Evolutionary conservation across 2,888 invertebrate species (phyloP), one percentile per base, ranked within the genome.

Genomic region (Cephus sareptanus): DNA sequence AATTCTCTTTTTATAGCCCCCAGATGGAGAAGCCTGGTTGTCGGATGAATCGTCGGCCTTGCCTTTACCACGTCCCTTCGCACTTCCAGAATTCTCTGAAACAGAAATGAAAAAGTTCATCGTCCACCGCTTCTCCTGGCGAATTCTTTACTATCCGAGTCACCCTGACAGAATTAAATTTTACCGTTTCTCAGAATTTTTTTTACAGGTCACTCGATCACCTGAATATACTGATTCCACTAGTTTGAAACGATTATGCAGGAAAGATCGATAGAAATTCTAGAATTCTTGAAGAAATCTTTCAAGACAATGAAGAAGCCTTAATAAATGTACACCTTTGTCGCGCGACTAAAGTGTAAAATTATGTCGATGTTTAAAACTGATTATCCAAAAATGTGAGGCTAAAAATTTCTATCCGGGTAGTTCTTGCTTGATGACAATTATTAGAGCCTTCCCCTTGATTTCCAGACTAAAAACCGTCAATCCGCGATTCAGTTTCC

Each of bases 11-110:
- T 88, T 88, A 35, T 85, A 85, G 73, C 84, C 75, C 74, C 83
- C 84, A 34, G 79, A 82, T 34, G 88, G 84, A 13, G 86, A 83
- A 40, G 87, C 83, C 79, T 87, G 88, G 79, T 84, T 89, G 30
- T 90, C 90, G 37, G 81, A 87, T 4, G 86, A 34, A n/a, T 91
- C 91, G 74, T 91, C 91, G 34, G 77, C 79, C 87, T 90, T 91
- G 75, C 80, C 80, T 84, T 89, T 90, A 37, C 85, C 80, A 81
- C 89, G 85, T 69, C 84, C 87, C 79, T 40, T 40, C 15, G 40
- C 4, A 40, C 89, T 86, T 79, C 83, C 86, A 73, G 85, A 80
- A 83, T 89, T 89, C 80, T 91, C 91, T 90, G 79, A n/a, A 83
- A 82, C 69, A 81, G 40, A 81, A 74, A 79, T 79, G 4, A 23